Base-by-base conservation (phyloP, 2,797 vertebrate genomes). In the Tolypeutes matacus region DNA sequence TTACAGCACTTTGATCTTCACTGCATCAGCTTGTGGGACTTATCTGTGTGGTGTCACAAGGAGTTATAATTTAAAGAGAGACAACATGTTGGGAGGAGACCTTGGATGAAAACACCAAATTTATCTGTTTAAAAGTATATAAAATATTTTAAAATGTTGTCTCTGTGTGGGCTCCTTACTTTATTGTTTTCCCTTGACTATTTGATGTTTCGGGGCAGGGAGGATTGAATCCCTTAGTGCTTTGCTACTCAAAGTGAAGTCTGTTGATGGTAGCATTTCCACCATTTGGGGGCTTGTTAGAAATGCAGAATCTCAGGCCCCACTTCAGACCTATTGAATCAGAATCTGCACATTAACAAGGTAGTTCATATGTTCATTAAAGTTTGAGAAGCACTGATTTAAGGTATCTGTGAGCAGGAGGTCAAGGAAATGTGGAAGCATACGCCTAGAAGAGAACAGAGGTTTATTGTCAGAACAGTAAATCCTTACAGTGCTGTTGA, bases 161-260 rank as follows among this genome's bases (percentile, higher is more conserved):
- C 56, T 81, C 84, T 93, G 11, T 67, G 31, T 88, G 39, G 23
- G 13, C 46, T 75, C 82, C 29, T 91, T 53, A 46, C 56, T 72
- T 75, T 97, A 56, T 84, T 92, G n/a, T 65, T 80, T 95, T 92
- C 89, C 49, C 9, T 73, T 93, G 69, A 49, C 5, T 58, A 62
- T 46, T 78, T 77, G 67, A 95, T 78, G 46, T 96, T 87, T 21
- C 56, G 94, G 51, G 29, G 49, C 25, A 56, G 42, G 29, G 56
- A 29, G 69, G 51, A 62, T 78, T 49, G 51, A 84, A 34, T 51
- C 70, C 31, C 84, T 91, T 62, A 81, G 70, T 23, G 60, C 86
- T 53, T 96, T 94, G 42, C 14, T 89, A 20, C 65, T 80, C 73
- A 89, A 92, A 81, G 60, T 58, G 34, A 91, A 49, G n/a, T 46